Evolutionary conservation across 2,797 vertebrate species (phyloP).

Genomic region (Muraenolepis orangiensis): DNA sequence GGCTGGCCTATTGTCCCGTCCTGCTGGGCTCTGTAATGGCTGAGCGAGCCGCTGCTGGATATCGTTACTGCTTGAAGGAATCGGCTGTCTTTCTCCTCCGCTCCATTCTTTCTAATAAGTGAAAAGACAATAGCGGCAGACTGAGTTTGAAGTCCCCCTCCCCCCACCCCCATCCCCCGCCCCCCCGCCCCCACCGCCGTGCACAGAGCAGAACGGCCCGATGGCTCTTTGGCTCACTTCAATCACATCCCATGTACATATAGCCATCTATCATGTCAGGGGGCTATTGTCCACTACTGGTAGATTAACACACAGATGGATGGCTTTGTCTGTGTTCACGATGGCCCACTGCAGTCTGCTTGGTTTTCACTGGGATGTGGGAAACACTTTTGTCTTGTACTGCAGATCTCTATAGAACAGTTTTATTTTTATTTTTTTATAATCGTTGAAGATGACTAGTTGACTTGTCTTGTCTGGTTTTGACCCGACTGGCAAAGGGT

Average conservation of each 20-base stretch:
- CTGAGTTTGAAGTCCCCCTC: slow-evolving; percentile 30
- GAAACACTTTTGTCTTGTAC: neutral
- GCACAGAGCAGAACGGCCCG: slow-evolving; percentile 37
- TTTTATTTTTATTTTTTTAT: neutral
- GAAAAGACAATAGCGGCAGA: slow-evolving; percentile 56
- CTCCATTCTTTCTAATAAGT: slow-evolving; percentile 50
- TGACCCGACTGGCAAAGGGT: neutral
- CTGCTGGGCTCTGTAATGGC: slow-evolving; percentile 56
- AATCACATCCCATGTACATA: slow-evolving; percentile 49
- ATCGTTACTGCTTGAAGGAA: slow-evolving; percentile 58
- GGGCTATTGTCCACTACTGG: slow-evolving; percentile 47
- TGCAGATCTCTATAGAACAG: neutral
- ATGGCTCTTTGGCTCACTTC: slow-evolving; percentile 48
- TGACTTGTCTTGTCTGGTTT: neutral
- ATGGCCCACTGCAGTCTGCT: slow-evolving; percentile 50
- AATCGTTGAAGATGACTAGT: neutral
- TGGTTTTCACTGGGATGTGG: slow-evolving; percentile 33
- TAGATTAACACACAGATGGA: slow-evolving; percentile 37
- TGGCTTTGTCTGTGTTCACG: slow-evolving; percentile 50
- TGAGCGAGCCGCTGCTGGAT: slow-evolving; percentile 62
- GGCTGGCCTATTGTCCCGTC: slow-evolving; percentile 57
- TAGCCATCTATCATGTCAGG: slow-evolving; percentile 50
- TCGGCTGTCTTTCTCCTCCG: slow-evolving; percentile 39
- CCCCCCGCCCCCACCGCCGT: neutral
- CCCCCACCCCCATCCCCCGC: neutral